A percentile compares a stretch with the other conserved stretches of the same genome.
Conservation (phyloP, 2,113 vertebrate species). For the Heterotilapia buettikoferi region DNA sequence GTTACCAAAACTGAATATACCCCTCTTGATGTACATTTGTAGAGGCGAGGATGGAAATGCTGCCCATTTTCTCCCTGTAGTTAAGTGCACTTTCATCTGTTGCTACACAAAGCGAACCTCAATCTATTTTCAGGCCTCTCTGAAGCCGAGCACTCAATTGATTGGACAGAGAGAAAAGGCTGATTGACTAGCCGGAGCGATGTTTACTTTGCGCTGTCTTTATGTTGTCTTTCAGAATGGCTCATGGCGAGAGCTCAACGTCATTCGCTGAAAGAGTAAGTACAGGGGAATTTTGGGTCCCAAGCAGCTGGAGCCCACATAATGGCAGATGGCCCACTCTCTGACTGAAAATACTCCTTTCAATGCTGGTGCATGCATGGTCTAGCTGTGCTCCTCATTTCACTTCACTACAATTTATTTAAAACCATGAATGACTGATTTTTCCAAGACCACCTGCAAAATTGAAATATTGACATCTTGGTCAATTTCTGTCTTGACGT, state of each 20-base stretch:
- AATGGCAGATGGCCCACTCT: slow-evolving; percentile 25
- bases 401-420: not conserved
- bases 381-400: not conserved
- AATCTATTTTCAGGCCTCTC: slow-evolving; percentile 62
- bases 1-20: slow-evolving; percentile 49
- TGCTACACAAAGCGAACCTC: slow-evolving; percentile 50
- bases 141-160: slow-evolving; percentile 63
- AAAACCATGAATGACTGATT: not conserved
- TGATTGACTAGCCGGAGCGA: slow-evolving; percentile 53
- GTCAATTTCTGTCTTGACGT: not conserved
- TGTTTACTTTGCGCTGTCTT: slow-evolving; percentile 49
- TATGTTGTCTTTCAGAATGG: slow-evolving; percentile 25
- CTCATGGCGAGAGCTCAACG: slow-evolving; percentile 21
- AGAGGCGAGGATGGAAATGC: slow-evolving; percentile 46
- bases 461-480: not conserved
- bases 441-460: not conserved
- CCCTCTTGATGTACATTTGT: slow-evolving; percentile 55
- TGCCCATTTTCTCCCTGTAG: slow-evolving; percentile 48
- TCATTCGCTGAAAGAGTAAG: slow-evolving; percentile 29
- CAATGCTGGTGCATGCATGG: not conserved
- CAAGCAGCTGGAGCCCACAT: slow-evolving; percentile 29
- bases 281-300: not conserved
- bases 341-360: slow-evolving; percentile 25
- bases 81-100: slow-evolving; percentile 69
- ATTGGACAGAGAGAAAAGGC: slow-evolving; percentile 47